Conservation (phyloP, 2,797 vertebrate genomes). For the Austrolebias charrua region DNA sequence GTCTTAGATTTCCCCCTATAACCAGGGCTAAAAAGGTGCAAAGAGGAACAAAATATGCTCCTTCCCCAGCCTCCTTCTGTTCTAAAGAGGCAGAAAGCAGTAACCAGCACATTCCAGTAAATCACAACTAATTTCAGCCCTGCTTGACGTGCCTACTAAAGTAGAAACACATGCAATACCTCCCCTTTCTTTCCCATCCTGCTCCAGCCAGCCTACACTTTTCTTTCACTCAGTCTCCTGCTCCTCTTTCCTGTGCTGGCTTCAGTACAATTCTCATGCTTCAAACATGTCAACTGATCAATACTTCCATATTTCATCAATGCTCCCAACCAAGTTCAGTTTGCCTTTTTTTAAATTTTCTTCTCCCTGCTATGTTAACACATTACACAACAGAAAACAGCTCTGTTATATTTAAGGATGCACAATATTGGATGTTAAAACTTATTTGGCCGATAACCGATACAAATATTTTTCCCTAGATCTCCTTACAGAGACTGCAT, state of each 20-base stretch:
- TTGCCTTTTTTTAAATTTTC: constrained; percentile 4
- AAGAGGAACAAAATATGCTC: constrained; percentile 39
- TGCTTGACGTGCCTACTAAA: constrained; percentile 72
- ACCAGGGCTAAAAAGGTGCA: constrained; percentile 15
- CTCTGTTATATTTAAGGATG: neutral
- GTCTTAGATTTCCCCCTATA: constrained; percentile 16
- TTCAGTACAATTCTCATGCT: constrained; percentile 18
- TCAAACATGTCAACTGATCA: constrained; percentile 37
- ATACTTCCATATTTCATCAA: constrained; percentile 35
- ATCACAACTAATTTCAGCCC: constrained; percentile 75
- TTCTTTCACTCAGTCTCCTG: constrained; percentile 45
- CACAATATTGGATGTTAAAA: too few species aligned
- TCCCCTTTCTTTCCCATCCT: constrained; percentile 67
- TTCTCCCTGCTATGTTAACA: constrained; percentile 18
- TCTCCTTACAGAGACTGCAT: too few species aligned
- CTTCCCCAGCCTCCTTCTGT: constrained; percentile 49
- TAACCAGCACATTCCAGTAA: constrained; percentile 79
- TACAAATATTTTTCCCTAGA: too few species aligned
- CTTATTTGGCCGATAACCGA: too few species aligned
- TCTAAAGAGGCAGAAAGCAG: constrained; percentile 50
- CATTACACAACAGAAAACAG: constrained; percentile 6
- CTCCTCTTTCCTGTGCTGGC: constrained; percentile 40
- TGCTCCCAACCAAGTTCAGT: constrained; percentile 14
- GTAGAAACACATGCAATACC: constrained; percentile 67
- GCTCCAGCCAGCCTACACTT: constrained; percentile 65